These are phyloP conservation scores for Drosophila kohkoa DNA, from an alignment of 1,140 invertebrate genomes.

Conservation along the genomic window DNA sequence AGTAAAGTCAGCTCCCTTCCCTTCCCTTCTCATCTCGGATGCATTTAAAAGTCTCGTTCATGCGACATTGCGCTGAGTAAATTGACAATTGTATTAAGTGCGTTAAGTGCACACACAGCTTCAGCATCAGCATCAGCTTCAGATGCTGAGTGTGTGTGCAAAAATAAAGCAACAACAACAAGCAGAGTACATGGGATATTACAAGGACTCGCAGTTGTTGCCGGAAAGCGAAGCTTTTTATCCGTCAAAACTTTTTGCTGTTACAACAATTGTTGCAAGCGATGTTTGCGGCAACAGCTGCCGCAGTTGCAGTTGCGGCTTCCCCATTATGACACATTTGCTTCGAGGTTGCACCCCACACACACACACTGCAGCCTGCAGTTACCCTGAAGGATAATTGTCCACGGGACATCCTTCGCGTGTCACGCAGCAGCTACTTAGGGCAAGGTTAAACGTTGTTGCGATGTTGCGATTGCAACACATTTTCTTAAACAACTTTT, in stretches of 20 bases:
- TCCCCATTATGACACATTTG: conserved; percentile 62
- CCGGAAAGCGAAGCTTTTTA: conserved; percentile 40
- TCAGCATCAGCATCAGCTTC: too few species aligned
- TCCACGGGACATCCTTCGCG: conserved; percentile 52
- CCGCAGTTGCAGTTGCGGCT: conserved; percentile 36
- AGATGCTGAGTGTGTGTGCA: background rate
- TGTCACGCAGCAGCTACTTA: conserved; percentile 35
- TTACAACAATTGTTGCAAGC: conserved; percentile 32
- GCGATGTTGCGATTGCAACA: background rate
- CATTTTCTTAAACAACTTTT: conserved; percentile 3
- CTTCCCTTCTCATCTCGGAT: background rate
- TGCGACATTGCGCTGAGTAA: conserved; percentile 52
- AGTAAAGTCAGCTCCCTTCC: conserved; percentile 4
- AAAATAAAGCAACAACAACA: conserved; percentile 27
- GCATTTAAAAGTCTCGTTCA: conserved; percentile 6
- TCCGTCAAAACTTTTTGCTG: conserved; percentile 39
- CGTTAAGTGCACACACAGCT: conserved; percentile 58
- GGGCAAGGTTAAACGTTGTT: conserved; percentile 50
- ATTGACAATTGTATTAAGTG: conserved; percentile 77
- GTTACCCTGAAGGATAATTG: conserved; percentile 64
- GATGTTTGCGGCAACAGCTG: conserved; percentile 19
- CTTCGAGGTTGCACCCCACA: conserved; percentile 34
- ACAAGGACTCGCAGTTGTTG: conserved; percentile 60
- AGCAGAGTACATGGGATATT: conserved; percentile 43
- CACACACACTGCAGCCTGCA: too few species aligned